Evolutionary conservation across 2,888 invertebrate genomes (phyloP).

Genomic region (Macaria liturata): DNA sequence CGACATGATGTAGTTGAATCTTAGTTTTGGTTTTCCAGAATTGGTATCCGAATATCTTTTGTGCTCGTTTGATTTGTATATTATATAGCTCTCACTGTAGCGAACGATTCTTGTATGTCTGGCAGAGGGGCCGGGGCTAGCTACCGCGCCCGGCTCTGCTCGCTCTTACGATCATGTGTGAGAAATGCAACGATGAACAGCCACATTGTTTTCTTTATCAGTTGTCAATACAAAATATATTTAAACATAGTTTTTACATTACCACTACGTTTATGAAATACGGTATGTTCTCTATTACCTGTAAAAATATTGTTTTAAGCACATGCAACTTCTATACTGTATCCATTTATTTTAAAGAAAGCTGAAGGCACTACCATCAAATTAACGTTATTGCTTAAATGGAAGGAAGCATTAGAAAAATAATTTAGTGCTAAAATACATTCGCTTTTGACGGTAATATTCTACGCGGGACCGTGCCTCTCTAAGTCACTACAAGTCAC

Average conservation of each 20-base stretch:
- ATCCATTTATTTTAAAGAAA: slow-evolving; percentile 64
- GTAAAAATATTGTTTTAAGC: slow-evolving; percentile 81
- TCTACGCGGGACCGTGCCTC: slow-evolving; percentile 57
- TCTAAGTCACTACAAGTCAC: slow-evolving; percentile 60
- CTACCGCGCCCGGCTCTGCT: slow-evolving; percentile 67
- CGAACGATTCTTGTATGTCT: slow-evolving; percentile 44
- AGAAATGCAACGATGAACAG: slow-evolving; percentile 79
- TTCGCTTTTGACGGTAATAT: slow-evolving; percentile 64
- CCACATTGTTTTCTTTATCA: slow-evolving; percentile 64
- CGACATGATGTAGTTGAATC: slow-evolving; percentile 71
- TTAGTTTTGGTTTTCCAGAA: slow-evolving; percentile 67
- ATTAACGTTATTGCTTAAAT: slow-evolving; percentile 75
- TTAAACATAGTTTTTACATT: slow-evolving; percentile 71
- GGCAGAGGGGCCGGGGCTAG: slow-evolving; percentile 67
- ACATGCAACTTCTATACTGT: slow-evolving; percentile 73
- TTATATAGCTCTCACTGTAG: slow-evolving; percentile 16
- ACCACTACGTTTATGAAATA: slow-evolving; percentile 75
- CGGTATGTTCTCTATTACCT: slow-evolving; percentile 77
- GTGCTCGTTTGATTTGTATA: slow-evolving; percentile 56
- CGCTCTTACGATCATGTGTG: slow-evolving; percentile 61
- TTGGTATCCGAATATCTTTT: slow-evolving; percentile 69
- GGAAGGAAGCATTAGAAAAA: slow-evolving; percentile 79
- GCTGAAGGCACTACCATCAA: slow-evolving; percentile 82
- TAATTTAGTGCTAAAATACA: slow-evolving; percentile 71
- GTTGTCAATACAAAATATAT: slow-evolving; percentile 72